Evolutionary conservation across 2,113 vertebrate species (phyloP).

Genomic region (Junco hyemalis): DNA sequence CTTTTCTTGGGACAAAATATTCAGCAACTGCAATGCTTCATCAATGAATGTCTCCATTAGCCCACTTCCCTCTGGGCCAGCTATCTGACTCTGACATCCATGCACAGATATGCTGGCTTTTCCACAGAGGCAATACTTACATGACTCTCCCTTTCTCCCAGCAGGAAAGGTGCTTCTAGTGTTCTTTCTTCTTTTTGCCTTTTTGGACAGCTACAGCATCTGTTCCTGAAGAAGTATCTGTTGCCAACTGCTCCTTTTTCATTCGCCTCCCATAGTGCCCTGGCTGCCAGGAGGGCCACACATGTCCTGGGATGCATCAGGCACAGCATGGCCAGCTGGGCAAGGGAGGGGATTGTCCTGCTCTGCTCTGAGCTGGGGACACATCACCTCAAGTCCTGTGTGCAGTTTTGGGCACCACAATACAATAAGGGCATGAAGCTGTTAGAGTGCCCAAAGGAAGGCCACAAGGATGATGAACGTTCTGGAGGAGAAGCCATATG

Average conservation of each 20-base stretch:
- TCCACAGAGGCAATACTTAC: background rate
- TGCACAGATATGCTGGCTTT: background rate
- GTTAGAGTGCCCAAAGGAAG: background rate
- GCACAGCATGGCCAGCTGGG: background rate
- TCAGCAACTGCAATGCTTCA: background rate
- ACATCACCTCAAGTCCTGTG: rapidly evolving
- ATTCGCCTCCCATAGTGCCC: background rate
- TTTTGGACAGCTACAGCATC: background rate
- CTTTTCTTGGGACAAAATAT: background rate
- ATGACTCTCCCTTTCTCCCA: background rate
- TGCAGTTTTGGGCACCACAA: background rate
- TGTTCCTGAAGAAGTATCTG: background rate
- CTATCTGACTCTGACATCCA: background rate
- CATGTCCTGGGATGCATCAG: rapidly evolving
- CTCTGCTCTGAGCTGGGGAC: background rate
- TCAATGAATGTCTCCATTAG: background rate
- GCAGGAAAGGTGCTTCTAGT: background rate
- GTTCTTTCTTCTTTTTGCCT: background rate
- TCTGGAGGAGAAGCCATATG: background rate
- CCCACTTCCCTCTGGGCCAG: background rate
- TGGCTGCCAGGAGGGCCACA: background rate
- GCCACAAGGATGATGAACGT: background rate
- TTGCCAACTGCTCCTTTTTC: background rate
- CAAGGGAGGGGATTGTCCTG: background rate
- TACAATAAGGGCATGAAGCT: background rate